Conservation (phyloP, 2,113 vertebrate species). For the Poecile atricapillus region DNA sequence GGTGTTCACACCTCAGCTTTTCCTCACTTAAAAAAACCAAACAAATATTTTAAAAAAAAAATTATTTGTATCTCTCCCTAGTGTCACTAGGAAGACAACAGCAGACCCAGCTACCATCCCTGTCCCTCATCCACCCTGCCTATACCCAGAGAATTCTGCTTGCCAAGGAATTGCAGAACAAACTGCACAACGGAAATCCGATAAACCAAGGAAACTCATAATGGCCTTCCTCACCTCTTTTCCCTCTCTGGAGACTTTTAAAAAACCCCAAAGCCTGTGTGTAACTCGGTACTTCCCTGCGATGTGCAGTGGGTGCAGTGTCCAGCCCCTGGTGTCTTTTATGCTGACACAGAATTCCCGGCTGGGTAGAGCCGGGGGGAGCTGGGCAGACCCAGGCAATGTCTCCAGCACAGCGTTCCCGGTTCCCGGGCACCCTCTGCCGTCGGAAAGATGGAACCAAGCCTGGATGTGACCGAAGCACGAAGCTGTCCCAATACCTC, state of each 20-base stretch:
- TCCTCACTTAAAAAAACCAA: background rate
- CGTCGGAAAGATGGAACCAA: background rate
- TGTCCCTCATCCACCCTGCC: background rate
- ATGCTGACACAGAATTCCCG: background rate
- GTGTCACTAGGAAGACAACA: background rate
- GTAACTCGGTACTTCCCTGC: background rate
- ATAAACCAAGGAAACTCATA: background rate
- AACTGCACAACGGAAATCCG: background rate
- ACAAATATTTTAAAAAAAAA: background rate
- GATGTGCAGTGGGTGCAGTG: background rate
- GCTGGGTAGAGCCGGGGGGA: background rate
- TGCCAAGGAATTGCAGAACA: background rate
- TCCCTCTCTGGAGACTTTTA: background rate
- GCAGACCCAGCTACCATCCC: background rate
- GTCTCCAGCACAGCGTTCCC: background rate
- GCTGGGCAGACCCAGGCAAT: background rate
- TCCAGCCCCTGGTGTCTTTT: background rate
- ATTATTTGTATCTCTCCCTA: background rate
- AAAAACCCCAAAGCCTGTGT: background rate
- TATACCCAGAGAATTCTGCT: background rate
- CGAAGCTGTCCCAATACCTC: rapidly evolving
- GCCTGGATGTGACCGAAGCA: background rate
- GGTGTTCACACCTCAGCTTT: background rate
- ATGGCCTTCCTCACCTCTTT: background rate
- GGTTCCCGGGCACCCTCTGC: slow-evolving; percentile 41